Conservation (phyloP, 2,888 invertebrate species). For the Rotaria macrura region DNA sequence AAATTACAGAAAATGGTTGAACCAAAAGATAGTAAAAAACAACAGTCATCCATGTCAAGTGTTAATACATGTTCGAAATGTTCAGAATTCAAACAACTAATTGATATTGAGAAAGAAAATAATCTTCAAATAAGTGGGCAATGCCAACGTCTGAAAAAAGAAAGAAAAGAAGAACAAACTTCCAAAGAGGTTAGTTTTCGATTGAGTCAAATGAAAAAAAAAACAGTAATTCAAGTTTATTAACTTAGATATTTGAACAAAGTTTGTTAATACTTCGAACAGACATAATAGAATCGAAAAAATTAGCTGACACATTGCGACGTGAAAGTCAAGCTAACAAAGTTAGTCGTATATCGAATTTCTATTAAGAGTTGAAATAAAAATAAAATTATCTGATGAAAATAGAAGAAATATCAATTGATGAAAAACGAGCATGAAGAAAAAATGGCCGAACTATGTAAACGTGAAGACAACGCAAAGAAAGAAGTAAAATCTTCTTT, state of each 20-base stretch:
- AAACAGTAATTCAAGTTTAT: background rate
- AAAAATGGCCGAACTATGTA: background rate
- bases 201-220: background rate
- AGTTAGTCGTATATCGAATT: background rate
- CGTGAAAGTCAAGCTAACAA: background rate
- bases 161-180: background rate
- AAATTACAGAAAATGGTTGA: background rate
- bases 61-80: background rate
- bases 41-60: background rate
- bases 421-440: background rate
- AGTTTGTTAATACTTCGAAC: background rate
- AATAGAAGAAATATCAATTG: background rate
- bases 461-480: background rate
- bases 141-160: background rate
- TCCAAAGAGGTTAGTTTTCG: background rate
- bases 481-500: background rate
- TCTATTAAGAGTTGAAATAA: no score
- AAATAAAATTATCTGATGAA: background rate
- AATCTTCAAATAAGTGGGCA: background rate
- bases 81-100: background rate
- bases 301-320: background rate
- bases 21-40: background rate
- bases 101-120: background rate
- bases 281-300: background rate
- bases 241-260: background rate